Evolutionary conservation across 53 echinoderm and acorn worm species (phyloP), one percentile per base, ranked within the genome.

Genomic region (Luidia sarsii): DNA sequence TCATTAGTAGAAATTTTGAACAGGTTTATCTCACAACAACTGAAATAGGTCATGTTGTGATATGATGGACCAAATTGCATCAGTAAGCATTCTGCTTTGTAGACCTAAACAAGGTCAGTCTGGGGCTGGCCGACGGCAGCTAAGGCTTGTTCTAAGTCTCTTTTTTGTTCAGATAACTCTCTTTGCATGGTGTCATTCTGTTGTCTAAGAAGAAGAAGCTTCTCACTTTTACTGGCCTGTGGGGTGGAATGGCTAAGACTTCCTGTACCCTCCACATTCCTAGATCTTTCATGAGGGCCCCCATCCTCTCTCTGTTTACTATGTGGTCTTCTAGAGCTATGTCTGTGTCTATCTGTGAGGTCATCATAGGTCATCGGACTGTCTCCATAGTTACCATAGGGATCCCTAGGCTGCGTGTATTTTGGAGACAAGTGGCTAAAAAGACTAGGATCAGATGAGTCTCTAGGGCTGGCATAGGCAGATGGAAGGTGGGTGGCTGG

Each of bases 111-210:
- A 22, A 71, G 33, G 19, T 71, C 51, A 7, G 71, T 71, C 53
- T 8, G 71, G 29, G 71, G 71, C 29, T 71, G 71, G 33, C 71
- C 71, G 2, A 71, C 71, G 5, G 71, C 71, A 2, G 71, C 71
- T 2, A 71, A 33, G 15, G 52, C 71, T 51, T 71, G 53, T 14
- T 71, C 71, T 1, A 71, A 23, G 11, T 51, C 71, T 23, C 71
- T 50, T 21, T 52, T 71, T 23, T 71, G 71, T 20, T 71, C 52
- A 34, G 34, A 19, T 9, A 71, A 35, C 53, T 71, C 46, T 52
- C 34, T 71, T 34, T 71, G 71, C 71, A 71, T 71, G n/a, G 51
- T 20, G 18, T 71, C 71, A 52, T 71, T 71, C 51, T 71, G 23
- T 2, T 71, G 71, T 35, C 37, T 71, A 1, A 71, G 71, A 4